Evolutionary conservation across 1,140 invertebrate genomes (phyloP).

Genomic region (Argopecten irradians): DNA sequence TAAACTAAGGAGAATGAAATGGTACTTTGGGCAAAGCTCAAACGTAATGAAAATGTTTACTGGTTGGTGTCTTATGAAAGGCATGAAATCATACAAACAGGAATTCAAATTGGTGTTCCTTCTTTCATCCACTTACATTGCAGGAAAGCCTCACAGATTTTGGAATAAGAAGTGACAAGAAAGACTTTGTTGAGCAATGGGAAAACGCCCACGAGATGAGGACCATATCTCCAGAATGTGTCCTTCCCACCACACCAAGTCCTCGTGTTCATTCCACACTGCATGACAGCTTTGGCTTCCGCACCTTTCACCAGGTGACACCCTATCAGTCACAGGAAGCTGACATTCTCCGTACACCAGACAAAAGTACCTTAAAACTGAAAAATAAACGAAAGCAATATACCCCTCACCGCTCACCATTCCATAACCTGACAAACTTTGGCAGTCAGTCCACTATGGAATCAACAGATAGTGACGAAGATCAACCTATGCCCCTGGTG

Average conservation of each 20-base stretch:
- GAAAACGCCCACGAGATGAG: slow-evolving; percentile 50
- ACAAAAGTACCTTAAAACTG: background rate
- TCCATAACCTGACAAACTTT: slow-evolving; percentile 47
- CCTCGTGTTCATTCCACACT: background rate
- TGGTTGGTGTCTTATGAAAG: too few relatives aligned
- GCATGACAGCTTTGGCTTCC: background rate
- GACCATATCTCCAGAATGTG: slow-evolving; percentile 58
- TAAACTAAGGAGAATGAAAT: too few relatives aligned
- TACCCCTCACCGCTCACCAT: slow-evolving; percentile 56
- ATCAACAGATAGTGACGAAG: background rate
- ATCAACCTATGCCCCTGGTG: background rate
- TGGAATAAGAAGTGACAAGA: slow-evolving; percentile 46
- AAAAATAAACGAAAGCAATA: slow-evolving; percentile 63
- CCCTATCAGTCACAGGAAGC: background rate
- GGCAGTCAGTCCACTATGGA: background rate
- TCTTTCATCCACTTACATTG: background rate
- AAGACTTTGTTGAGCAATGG: slow-evolving; percentile 28
- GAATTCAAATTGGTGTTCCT: too few relatives aligned
- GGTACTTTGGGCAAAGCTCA: too few relatives aligned
- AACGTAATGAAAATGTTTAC: too few relatives aligned
- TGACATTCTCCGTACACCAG: slow-evolving; percentile 32
- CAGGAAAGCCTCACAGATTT: slow-evolving; percentile 36
- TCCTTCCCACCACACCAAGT: slow-evolving; percentile 50
- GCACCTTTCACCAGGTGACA: background rate
- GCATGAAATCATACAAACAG: too few relatives aligned